phyloP scores from a whole-genome alignment of 2,888 invertebrate species.

The Oeneis ivallda region DNA sequence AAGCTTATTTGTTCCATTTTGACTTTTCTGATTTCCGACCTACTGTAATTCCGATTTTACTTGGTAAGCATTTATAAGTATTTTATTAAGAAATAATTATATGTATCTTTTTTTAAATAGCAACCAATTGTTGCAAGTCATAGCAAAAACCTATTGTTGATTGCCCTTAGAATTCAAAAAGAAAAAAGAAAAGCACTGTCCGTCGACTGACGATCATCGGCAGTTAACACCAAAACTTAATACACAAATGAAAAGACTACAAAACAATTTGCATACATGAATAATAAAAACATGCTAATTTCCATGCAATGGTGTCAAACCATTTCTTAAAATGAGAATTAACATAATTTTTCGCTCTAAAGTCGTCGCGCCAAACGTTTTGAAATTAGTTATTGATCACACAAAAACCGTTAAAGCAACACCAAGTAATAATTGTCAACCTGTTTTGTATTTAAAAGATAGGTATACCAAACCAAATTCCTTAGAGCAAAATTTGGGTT shows the following conservation, averaged over 20 bases:
- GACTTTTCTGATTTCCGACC: no score
- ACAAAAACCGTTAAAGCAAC: not conserved
- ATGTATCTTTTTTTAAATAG: no score
- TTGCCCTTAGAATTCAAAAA: not conserved
- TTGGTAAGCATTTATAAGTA: no score
- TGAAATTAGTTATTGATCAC: constrained; percentile 45
- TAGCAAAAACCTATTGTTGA: no score
- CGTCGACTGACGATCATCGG: not conserved
- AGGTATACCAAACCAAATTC: no score
- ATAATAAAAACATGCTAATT: constrained; percentile 27
- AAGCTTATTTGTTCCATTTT: no score
- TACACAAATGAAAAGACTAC: constrained; percentile 32
- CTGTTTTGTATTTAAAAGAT: no score
- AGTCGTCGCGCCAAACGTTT: constrained; percentile 53
- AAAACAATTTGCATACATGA: constrained; percentile 29
- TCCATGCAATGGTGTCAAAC: constrained; percentile 26
- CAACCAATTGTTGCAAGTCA: no score
- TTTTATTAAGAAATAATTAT: no score
- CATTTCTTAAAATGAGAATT: constrained; percentile 44
- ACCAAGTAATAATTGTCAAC: not conserved
- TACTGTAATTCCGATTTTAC: no score
- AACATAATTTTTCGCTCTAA: constrained; percentile 68
- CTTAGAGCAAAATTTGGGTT: no score
- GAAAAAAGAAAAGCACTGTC: not conserved
- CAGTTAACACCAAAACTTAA: not conserved